A percentile compares a stretch with the other conserved stretches of the same genome.
Conservation (phyloP, 2,888 invertebrate species). For the Trichogramma evanescens region DNA sequence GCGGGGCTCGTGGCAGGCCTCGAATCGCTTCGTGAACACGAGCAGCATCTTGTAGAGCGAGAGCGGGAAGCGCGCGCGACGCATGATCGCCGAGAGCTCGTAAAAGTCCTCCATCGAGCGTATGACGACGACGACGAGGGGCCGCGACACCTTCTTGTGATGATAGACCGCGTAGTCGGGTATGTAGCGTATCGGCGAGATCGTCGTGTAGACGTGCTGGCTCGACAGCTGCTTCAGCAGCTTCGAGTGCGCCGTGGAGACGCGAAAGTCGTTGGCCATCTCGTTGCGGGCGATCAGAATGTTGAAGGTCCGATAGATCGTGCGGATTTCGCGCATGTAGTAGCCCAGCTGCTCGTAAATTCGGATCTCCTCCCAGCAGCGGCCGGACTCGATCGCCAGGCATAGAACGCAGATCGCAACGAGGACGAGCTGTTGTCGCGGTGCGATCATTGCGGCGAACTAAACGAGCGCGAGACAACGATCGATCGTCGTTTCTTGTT, state of each 20-base stretch:
- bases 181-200: not conserved
- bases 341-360: too few species aligned
- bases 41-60: not conserved
- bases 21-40: constrained; percentile 9
- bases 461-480: too few species aligned
- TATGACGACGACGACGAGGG: constrained; percentile 2
- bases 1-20: constrained; percentile 19
- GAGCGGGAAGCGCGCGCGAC: too few species aligned
- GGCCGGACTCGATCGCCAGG: too few species aligned
- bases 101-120: not conserved
- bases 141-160: not conserved
- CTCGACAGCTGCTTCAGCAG: not conserved
- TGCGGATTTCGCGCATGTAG: not conserved
- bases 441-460: too few species aligned
- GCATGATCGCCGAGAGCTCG: not conserved
- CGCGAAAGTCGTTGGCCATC: not conserved
- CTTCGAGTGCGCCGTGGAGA: not conserved
- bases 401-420: too few species aligned
- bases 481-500: too few species aligned
- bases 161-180: not conserved
- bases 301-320: not conserved
- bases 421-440: too few species aligned
- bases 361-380: too few species aligned
- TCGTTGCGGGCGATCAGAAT: constrained; percentile 4
- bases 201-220: constrained; percentile 1